A percentile compares a stretch with the other conserved stretches of the same genome.
phyloP scores from a whole-genome alignment of 2,888 invertebrate species.

The Sialis fuliginosa region DNA sequence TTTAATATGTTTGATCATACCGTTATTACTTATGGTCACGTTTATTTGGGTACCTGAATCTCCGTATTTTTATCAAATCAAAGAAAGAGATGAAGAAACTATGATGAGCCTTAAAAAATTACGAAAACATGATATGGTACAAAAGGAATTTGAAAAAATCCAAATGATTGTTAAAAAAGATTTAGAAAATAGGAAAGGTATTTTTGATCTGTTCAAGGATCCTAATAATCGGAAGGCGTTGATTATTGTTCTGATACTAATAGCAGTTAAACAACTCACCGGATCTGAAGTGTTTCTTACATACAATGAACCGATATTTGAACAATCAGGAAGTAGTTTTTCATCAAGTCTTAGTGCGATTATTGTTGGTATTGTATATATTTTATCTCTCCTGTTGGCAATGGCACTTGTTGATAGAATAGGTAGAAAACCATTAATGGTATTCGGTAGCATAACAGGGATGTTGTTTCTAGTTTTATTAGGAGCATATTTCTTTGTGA shows the following conservation, averaged over 20 bases:
- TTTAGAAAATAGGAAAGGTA: constrained; percentile 30
- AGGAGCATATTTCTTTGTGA: constrained; percentile 20
- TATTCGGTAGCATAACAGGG: constrained; percentile 23
- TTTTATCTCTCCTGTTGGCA: constrained; percentile 31
- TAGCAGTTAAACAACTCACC: constrained; percentile 26
- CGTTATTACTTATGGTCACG: not conserved
- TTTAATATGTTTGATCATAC: constrained; percentile 20
- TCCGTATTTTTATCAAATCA: constrained; percentile 2
- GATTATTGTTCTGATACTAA: constrained; percentile 34
- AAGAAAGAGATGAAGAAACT: not conserved
- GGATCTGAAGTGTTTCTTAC: constrained; percentile 37
- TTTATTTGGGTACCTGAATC: constrained; percentile 4
- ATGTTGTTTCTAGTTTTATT: constrained; percentile 17
- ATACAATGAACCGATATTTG: constrained; percentile 27
- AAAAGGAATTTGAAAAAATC: constrained; percentile 14
- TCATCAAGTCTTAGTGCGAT: constrained; percentile 13
- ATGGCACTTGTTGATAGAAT: constrained; percentile 30
- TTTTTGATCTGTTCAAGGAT: constrained; percentile 29
- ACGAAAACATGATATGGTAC: constrained; percentile 13
- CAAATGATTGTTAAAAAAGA: constrained; percentile 8
- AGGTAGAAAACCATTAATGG: constrained; percentile 27
- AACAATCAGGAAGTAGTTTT: constrained; percentile 17
- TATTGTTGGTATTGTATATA: constrained; percentile 23
- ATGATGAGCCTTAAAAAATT: not conserved
- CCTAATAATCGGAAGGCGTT: constrained; percentile 37